Conservation (phyloP, 2,888 invertebrate genomes). For the Agriotes lineatus region DNA sequence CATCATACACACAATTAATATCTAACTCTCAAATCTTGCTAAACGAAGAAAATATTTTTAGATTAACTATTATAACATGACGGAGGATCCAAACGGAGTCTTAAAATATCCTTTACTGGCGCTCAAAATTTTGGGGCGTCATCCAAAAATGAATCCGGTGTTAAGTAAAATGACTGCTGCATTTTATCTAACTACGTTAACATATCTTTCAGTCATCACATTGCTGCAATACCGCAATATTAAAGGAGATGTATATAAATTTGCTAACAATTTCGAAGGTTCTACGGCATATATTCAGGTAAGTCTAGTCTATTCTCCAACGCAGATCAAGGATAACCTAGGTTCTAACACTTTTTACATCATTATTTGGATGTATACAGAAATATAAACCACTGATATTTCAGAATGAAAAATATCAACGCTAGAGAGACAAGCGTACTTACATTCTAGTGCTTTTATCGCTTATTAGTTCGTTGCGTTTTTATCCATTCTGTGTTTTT, state of each 20-base stretch:
- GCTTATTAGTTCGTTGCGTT: too few relatives aligned
- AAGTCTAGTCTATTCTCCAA: background rate
- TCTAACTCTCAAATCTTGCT: too few relatives aligned
- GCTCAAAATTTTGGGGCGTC: slow-evolving; percentile 25
- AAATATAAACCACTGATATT: too few relatives aligned
- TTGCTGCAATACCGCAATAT: slow-evolving; percentile 22
- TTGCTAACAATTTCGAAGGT: slow-evolving; percentile 32
- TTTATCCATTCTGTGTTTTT: too few relatives aligned
- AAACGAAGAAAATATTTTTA: too few relatives aligned
- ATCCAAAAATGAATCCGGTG: slow-evolving; percentile 23
- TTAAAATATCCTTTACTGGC: slow-evolving; percentile 5
- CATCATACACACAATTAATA: too few relatives aligned
- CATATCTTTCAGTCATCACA: slow-evolving; percentile 19
- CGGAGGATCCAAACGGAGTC: slow-evolving; percentile 7
- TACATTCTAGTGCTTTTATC: too few relatives aligned
- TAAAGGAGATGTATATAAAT: slow-evolving; percentile 20
- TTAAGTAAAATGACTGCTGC: slow-evolving; percentile 8
- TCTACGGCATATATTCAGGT: slow-evolving; percentile 29
- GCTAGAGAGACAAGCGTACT: too few relatives aligned
- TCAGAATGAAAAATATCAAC: too few relatives aligned
- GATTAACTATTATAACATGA: too few relatives aligned
- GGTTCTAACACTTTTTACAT: too few relatives aligned
- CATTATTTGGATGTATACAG: too few relatives aligned
- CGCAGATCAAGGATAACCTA: background rate
- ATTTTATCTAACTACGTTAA: slow-evolving; percentile 11